Evolutionary conservation across 1,140 invertebrate species (phyloP).

Genomic region (Lepidotrigona ventralis): DNA sequence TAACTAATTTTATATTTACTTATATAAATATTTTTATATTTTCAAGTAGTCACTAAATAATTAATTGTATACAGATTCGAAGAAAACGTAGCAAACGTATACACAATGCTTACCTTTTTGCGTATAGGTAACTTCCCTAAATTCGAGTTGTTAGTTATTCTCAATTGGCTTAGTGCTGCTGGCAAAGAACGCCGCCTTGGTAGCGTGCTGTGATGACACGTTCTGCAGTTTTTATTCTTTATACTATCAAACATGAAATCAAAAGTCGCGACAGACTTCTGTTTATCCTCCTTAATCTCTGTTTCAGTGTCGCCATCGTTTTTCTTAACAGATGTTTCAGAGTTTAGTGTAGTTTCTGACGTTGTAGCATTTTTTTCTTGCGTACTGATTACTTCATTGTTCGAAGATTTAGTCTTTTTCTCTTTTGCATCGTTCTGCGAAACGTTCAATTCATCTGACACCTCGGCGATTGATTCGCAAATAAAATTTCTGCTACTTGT

Average conservation of each 20-base stretch:
- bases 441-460: constrained; percentile 18
- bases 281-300: constrained; percentile 14
- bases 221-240: constrained; percentile 46
- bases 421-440: background rate
- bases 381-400: background rate
- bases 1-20: too few relatives aligned
- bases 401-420: background rate
- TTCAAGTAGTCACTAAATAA: background rate
- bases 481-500: constrained; percentile 32
- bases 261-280: background rate
- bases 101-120: constrained; percentile 56
- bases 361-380: background rate
- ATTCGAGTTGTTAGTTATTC: constrained; percentile 24
- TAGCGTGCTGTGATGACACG: constrained; percentile 50
- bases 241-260: constrained; percentile 35
- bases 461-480: constrained; percentile 55
- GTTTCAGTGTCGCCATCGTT: background rate
- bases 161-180: constrained; percentile 56
- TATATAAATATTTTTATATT: background rate
- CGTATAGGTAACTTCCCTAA: constrained; percentile 62
- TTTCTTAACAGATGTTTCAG: too few relatives aligned
- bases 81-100: too few relatives aligned
- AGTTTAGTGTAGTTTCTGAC: background rate
- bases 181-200: constrained; percentile 68
- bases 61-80: background rate